Percentiles rank a stretch among this genome's conserved stretches.
These are phyloP conservation scores for Gobio gobio DNA, from an alignment of 2,113 vertebrate species.

Conservation along the genomic window DNA sequence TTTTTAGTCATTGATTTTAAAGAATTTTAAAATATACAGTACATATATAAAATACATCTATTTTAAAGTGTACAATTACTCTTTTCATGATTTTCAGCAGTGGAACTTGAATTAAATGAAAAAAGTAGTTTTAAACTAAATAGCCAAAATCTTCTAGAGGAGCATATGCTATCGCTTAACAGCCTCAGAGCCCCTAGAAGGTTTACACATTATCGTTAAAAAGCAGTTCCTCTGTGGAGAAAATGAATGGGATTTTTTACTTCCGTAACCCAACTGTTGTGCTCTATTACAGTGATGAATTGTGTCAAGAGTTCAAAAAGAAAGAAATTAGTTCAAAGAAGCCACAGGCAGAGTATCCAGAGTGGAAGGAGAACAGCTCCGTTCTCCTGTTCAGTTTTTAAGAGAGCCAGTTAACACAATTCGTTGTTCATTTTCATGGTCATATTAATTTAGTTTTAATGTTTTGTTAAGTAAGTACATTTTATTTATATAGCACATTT, in stretches of 20 bases:
- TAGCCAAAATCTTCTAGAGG: neutral
- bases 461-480: neutral
- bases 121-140: neutral
- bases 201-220: neutral
- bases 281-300: constrained; percentile 33
- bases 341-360: neutral
- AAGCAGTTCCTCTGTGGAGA: neutral
- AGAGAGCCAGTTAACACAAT: neutral
- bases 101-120: too few species aligned
- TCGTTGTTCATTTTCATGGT: too few species aligned
- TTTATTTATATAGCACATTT: too few species aligned
- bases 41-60: neutral
- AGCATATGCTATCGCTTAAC: neutral
- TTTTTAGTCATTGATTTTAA: neutral
- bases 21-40: neutral
- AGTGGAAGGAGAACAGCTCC: constrained; percentile 16
- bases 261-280: neutral
- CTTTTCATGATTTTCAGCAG: too few species aligned
- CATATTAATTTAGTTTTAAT: neutral
- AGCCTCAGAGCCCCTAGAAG: neutral
- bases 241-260: constrained; percentile 18
- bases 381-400: neutral
- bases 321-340: constrained; percentile 25
- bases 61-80: neutral
- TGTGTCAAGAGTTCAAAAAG: constrained; percentile 37